Evolutionary conservation across 2,888 invertebrate species (phyloP).

Genomic region (Nymphalis urticae): DNA sequence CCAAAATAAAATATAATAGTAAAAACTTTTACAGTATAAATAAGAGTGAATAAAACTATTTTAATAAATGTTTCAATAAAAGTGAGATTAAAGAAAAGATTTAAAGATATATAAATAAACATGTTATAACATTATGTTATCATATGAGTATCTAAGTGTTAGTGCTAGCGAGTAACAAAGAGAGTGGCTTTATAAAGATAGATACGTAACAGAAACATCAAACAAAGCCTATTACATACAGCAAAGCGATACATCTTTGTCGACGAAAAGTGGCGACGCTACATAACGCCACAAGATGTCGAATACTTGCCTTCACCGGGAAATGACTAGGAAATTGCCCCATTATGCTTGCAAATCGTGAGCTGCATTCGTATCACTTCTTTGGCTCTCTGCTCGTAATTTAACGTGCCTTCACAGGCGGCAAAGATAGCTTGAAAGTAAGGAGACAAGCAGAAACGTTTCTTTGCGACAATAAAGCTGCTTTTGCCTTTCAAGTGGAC

Average conservation of each 20-base stretch:
- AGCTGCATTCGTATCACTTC: conserved; percentile 33
- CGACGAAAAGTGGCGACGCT: conserved; percentile 25
- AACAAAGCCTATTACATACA: conserved; percentile 1
- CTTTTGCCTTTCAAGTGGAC: conserved; percentile 13
- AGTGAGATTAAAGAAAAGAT: no score
- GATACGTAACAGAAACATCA: background rate
- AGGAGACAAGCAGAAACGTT: conserved; percentile 27
- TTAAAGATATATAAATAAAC: no score
- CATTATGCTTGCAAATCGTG: conserved; percentile 38
- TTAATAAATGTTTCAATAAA: no score
- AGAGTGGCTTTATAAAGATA: no score
- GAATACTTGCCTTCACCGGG: conserved; percentile 32
- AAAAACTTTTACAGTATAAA: no score
- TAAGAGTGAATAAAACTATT: no score
- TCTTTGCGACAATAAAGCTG: conserved; percentile 18
- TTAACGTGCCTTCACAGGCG: conserved; percentile 25
- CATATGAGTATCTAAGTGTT: no score
- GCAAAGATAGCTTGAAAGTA: conserved; percentile 33
- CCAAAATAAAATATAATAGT: no score
- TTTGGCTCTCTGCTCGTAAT: conserved; percentile 28
- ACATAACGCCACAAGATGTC: conserved; percentile 29
- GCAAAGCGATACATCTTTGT: conserved; percentile 25
- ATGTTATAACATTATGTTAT: no score
- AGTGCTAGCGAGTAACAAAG: no score
- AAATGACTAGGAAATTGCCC: conserved; percentile 36